These are phyloP conservation scores for Notamacropus eugenii DNA, from an alignment of 2,797 vertebrate genomes.

Conservation along the genomic window DNA sequence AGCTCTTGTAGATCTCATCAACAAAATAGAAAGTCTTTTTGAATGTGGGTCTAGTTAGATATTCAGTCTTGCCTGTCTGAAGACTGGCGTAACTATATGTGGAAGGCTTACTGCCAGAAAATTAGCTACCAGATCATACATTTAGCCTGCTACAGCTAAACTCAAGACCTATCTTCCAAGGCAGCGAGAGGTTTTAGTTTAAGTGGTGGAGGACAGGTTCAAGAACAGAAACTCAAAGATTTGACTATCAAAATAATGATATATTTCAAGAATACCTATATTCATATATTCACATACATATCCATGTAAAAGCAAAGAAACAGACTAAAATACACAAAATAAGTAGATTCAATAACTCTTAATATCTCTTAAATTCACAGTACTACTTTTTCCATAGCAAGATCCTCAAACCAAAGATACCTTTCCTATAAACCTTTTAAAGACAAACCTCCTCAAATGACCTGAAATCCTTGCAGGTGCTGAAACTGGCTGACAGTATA, in stretches of 20 bases:
- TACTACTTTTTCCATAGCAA: not conserved
- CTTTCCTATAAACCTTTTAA: conserved; percentile 59
- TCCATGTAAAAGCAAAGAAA: not conserved
- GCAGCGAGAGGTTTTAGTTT: not conserved
- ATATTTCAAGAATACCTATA: not conserved
- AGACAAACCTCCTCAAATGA: conserved; percentile 69
- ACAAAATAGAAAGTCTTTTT: not conserved
- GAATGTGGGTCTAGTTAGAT: not conserved
- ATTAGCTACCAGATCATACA: not conserved
- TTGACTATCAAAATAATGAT: not conserved
- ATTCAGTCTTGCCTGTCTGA: not conserved
- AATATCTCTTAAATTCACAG: not conserved
- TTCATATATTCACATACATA: not conserved
- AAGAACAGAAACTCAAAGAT: not conserved
- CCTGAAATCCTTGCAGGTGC: conserved; percentile 75
- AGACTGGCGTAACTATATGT: not conserved
- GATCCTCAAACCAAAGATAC: not conserved
- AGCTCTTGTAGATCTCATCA: not conserved
- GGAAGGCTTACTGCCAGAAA: not conserved
- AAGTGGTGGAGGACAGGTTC: not conserved
- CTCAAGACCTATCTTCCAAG: not conserved
- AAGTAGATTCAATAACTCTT: not conserved
- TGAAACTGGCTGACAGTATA: conserved; percentile 68
- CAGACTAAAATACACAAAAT: not conserved
- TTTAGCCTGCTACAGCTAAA: too few relatives aligned